A percentile compares a stretch with the other conserved stretches of the same genome.
Evolutionary conservation across 2,797 vertebrate genomes (phyloP).

Genomic region (Gadopsis marmoratus): DNA sequence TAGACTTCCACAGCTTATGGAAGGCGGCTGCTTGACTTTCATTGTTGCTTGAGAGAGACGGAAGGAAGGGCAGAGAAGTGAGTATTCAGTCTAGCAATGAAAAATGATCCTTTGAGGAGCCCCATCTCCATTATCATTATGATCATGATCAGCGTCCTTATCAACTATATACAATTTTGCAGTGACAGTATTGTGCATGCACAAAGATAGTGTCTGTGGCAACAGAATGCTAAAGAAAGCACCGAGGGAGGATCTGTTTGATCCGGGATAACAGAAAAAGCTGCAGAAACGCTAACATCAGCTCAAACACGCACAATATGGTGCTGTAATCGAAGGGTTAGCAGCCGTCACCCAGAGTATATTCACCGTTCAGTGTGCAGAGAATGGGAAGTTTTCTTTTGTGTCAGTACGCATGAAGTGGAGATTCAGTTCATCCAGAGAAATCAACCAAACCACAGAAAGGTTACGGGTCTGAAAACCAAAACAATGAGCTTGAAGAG

Average conservation of each 20-base stretch:
- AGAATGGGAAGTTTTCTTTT: slow-evolving; percentile 1
- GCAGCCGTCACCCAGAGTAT: slow-evolving; percentile 25
- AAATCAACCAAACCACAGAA: not conserved
- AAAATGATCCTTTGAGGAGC: slow-evolving; percentile 65
- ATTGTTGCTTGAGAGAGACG: slow-evolving; percentile 50
- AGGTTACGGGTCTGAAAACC: not conserved
- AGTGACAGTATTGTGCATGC: slow-evolving; percentile 55
- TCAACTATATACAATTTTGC: slow-evolving; percentile 53
- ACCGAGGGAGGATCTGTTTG: slow-evolving; percentile 45
- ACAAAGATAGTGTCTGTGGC: slow-evolving; percentile 33
- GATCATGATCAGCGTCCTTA: slow-evolving; percentile 58
- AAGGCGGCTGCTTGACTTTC: slow-evolving; percentile 63
- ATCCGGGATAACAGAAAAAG: slow-evolving; percentile 55
- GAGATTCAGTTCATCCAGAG: slow-evolving; percentile 20
- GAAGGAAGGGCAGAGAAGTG: slow-evolving; percentile 43
- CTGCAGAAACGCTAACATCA: slow-evolving; percentile 63
- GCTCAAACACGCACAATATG: slow-evolving; percentile 56
- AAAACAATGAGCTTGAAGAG: not conserved
- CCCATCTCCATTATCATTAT: slow-evolving; percentile 67
- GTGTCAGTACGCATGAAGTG: slow-evolving; percentile 10
- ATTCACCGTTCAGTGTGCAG: not conserved
- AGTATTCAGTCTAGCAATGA: slow-evolving; percentile 41
- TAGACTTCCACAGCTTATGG: slow-evolving; percentile 49
- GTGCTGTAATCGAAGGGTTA: slow-evolving; percentile 38
- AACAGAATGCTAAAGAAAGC: slow-evolving; percentile 22